phyloP scores from a whole-genome alignment of 2,113 vertebrate genomes.

The Cyprinus carpio region DNA sequence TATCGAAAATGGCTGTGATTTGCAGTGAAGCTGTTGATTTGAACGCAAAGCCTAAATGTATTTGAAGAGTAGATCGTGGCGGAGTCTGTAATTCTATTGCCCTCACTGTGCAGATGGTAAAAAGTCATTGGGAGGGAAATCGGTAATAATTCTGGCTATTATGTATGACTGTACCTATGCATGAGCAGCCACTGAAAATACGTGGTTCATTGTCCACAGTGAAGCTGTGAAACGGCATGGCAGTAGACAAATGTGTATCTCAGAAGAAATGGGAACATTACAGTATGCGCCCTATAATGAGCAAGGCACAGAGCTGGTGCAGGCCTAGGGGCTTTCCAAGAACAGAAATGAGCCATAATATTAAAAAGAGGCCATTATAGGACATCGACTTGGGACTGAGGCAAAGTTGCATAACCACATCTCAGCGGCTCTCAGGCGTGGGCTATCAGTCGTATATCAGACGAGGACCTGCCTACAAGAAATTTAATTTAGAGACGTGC shows the following conservation, averaged over 20 bases:
- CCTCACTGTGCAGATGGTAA: constrained; percentile 44
- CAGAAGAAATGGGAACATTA: constrained; percentile 72
- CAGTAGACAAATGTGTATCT: constrained; percentile 76
- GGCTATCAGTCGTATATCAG: constrained; percentile 67
- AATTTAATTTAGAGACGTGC: constrained; percentile 45
- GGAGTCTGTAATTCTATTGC: constrained; percentile 17
- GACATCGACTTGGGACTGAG: constrained; percentile 71
- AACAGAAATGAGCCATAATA: constrained; percentile 78
- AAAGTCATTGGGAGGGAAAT: constrained; percentile 55
- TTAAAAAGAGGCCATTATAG: constrained; percentile 80
- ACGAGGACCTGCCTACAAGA: constrained; percentile 49
- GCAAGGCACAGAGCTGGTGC: constrained; percentile 65
- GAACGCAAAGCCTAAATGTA: constrained; percentile 9
- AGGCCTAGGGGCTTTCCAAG: constrained; percentile 67
- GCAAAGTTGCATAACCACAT: constrained; percentile 71
- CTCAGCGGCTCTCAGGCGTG: too few relatives aligned
- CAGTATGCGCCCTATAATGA: constrained; percentile 72
- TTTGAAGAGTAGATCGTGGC: constrained; percentile 35
- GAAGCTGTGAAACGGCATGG: constrained; percentile 73
- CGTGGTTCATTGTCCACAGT: constrained; percentile 75
- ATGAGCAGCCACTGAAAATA: constrained; percentile 75
- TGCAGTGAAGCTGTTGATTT: constrained; percentile 43
- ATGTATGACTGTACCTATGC: constrained; percentile 66
- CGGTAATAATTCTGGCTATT: constrained; percentile 75
- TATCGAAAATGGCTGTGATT: constrained; percentile 29